Evolutionary conservation across 2,113 vertebrate species (phyloP), one percentile per base, ranked within the genome.

Genomic region (Ceratotherium simum): DNA sequence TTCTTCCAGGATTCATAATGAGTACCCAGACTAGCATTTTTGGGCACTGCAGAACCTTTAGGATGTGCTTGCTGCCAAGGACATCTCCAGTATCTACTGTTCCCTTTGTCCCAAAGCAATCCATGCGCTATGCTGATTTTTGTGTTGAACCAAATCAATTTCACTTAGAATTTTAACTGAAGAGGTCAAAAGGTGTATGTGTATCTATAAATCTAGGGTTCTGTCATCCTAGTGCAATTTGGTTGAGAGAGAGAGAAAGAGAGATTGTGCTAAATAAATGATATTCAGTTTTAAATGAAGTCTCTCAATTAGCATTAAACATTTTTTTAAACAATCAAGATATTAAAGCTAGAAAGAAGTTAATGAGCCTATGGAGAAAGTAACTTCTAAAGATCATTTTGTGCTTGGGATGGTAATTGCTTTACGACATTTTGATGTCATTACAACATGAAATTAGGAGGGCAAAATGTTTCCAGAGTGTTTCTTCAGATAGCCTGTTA

Each of bases 291-390:
- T 96, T 94, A 97, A 96, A 96, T 75, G 89, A 98, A 97, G 80
- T 65, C 65, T 97, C 70, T 95, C 92, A 92, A 93, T 95, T 97
- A 95, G 91, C 62, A 97, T 64, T 94, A 94, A 98, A 93, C 76
- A 70, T 95, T 96, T 97, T 93, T 97, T 90, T 33, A 92, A 96
- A 96, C 89, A 97, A 97, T 96, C 89, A 96, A 94, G 80, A 95
- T 97, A 97, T 94, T 96, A 97, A 96, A 96, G 80, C 64, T 80
- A 82, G 86, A 95, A 96, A 96, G 92, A 97, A 98, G 97, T 94
- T 99, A 98, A 99, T 98, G 98, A 98, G 98, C 96, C 98, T 98
- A 97, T 89, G 91, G 98, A 98, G 97, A 98, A 96, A 98, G 98
- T 98, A 98, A 93, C 97, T 98, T 92, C 94, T 96, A 94, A 98